phyloP scores from a whole-genome alignment of 1,140 invertebrate genomes.

The Mamestra configurata region DNA sequence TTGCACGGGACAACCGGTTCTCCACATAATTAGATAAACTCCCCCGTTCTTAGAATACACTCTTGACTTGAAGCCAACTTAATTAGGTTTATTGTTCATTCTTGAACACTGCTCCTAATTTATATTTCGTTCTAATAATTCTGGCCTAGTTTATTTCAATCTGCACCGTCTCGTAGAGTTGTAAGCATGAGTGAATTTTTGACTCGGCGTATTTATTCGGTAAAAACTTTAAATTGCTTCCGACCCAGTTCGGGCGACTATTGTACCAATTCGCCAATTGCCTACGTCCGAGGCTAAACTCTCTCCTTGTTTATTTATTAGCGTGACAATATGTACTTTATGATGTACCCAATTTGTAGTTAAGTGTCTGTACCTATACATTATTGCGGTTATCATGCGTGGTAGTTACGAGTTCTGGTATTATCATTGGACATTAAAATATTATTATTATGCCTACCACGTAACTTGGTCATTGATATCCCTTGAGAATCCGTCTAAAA shows the following conservation, averaged over 20 bases:
- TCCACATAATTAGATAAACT: conserved; percentile 46
- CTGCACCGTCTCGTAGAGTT: conserved; percentile 61
- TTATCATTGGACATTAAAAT: conserved; percentile 18
- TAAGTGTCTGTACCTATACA: conserved; percentile 25
- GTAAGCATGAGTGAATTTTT: conserved; percentile 70
- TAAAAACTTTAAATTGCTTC: conserved; percentile 85
- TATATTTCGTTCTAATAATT: conserved; percentile 48
- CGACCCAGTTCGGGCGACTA: conserved; percentile 79
- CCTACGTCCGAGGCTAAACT: conserved; percentile 69
- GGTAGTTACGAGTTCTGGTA: conserved; percentile 10
- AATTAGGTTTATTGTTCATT: conserved; percentile 53
- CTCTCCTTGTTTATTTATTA: conserved; percentile 69
- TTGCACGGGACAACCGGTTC: conserved; percentile 39
- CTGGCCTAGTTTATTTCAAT: conserved; percentile 61
- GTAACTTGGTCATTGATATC: conserved; percentile 1
- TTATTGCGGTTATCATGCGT: conserved; percentile 19
- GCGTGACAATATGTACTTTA: conserved; percentile 58
- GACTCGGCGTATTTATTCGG: conserved; percentile 81
- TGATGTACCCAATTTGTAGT: conserved; percentile 45
- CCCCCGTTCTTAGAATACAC: conserved; percentile 24
- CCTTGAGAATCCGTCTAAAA: neutral
- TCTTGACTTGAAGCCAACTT: conserved; percentile 51
- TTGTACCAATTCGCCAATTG: conserved; percentile 80
- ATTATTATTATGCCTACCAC: neutral
- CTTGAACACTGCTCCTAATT: conserved; percentile 48